phyloP scores from a whole-genome alignment of 2,888 invertebrate genomes.

The Aplocera efformata region DNA sequence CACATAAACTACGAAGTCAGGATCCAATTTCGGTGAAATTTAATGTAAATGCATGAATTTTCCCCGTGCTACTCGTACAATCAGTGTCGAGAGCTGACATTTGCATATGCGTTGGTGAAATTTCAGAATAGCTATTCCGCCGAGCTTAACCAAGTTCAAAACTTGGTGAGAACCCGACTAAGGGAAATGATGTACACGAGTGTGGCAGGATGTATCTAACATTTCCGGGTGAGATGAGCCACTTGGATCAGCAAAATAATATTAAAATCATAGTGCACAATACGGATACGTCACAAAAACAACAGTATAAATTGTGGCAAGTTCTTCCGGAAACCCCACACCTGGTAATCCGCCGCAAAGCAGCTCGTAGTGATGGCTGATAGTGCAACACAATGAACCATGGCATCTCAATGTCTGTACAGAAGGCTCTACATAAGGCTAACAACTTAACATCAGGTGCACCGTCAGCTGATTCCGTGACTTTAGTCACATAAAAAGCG shows the following conservation, averaged over 20 bases:
- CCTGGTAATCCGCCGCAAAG: too few relatives aligned
- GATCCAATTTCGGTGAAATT: slow-evolving; percentile 75
- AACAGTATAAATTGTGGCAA: too few relatives aligned
- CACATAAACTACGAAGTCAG: slow-evolving; percentile 66
- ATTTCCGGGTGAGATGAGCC: slow-evolving; percentile 41
- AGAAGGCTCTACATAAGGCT: too few relatives aligned
- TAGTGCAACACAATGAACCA: too few relatives aligned
- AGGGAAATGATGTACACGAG: slow-evolving; percentile 56
- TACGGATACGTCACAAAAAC: slow-evolving; percentile 43
- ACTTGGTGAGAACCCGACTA: slow-evolving; percentile 60
- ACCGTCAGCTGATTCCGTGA: too few relatives aligned
- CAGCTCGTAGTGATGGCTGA: too few relatives aligned
- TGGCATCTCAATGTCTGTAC: too few relatives aligned
- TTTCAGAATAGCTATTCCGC: slow-evolving; percentile 73
- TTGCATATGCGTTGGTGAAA: slow-evolving; percentile 78
- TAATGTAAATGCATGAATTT: slow-evolving; percentile 80
- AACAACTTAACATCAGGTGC: too few relatives aligned
- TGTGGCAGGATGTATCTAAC: slow-evolving; percentile 56
- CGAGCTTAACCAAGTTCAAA: slow-evolving; percentile 74
- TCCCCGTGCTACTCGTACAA: slow-evolving; percentile 76
- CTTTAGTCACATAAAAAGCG: too few relatives aligned
- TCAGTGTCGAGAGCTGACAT: slow-evolving; percentile 79
- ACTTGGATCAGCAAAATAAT: slow-evolving; percentile 41
- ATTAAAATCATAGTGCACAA: slow-evolving; percentile 50
- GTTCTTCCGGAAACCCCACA: too few relatives aligned